Conservation (phyloP, 1,140 invertebrate genomes). For the Heliconius melpomene region DNA sequence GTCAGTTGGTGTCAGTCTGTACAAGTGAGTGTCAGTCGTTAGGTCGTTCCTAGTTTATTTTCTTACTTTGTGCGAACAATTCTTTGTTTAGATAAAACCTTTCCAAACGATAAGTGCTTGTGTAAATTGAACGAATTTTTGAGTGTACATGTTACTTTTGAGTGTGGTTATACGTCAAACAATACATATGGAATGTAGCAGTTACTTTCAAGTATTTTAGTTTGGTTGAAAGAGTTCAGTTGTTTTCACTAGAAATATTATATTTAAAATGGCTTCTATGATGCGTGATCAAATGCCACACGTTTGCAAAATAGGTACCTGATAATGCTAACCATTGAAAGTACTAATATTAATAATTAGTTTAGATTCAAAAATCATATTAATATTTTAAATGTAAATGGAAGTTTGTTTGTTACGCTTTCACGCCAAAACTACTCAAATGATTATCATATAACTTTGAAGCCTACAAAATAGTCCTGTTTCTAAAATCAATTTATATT, state of each 20-base stretch:
- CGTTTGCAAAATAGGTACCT: neutral
- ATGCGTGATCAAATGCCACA: neutral
- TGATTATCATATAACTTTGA: too few species aligned
- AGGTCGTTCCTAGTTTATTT: neutral
- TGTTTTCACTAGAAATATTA: neutral
- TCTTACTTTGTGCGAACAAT: neutral
- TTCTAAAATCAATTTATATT: too few species aligned
- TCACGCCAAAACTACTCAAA: too few species aligned
- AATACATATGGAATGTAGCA: slow-evolving; percentile 19
- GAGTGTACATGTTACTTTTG: slow-evolving; percentile 19
- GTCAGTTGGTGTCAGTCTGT: slow-evolving; percentile 17
- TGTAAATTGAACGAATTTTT: slow-evolving; percentile 31
- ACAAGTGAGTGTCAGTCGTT: slow-evolving; percentile 9
- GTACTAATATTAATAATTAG: neutral
- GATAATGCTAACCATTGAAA: neutral
- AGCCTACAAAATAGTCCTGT: too few species aligned
- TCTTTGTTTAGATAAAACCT: slow-evolving; percentile 7
- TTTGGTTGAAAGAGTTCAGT: neutral
- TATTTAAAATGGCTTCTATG: neutral
- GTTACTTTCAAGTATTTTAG: neutral
- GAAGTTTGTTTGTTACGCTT: too few species aligned
- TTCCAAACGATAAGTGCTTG: slow-evolving; percentile 28
- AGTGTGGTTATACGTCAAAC: slow-evolving; percentile 10
- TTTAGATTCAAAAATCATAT: too few species aligned
- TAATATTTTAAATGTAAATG: too few species aligned